A percentile compares a stretch with the other conserved stretches of the same genome.
Conservation (phyloP, 1,140 invertebrate genomes). For the Bombus sylvicola region DNA sequence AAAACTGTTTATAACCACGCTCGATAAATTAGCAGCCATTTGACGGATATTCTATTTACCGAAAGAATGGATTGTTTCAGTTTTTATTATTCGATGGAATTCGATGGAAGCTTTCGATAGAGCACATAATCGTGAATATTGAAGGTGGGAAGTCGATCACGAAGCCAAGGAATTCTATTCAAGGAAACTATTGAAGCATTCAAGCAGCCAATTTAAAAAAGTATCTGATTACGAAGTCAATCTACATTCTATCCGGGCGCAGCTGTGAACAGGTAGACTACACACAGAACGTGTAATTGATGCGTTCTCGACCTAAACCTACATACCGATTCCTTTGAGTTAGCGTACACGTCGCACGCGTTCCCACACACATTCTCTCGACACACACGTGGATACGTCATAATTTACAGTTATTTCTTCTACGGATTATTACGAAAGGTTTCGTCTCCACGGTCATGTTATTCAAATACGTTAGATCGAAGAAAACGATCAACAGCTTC, state of each 20-base stretch:
- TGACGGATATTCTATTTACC: neutral
- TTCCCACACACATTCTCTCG: slow-evolving; percentile 52
- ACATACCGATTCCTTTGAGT: slow-evolving; percentile 61
- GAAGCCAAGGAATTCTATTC: neutral
- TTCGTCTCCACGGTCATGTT: slow-evolving; percentile 16
- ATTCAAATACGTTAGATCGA: slow-evolving; percentile 38
- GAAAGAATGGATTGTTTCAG: no score
- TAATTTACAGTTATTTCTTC: slow-evolving; percentile 71
- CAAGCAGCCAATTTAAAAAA: no score
- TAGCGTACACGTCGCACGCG: slow-evolving; percentile 42
- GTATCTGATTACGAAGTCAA: slow-evolving; percentile 16
- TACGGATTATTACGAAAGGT: slow-evolving; percentile 38
- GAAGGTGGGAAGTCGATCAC: neutral
- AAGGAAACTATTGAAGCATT: neutral
- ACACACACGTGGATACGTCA: slow-evolving; percentile 44
- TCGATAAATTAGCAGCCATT: neutral
- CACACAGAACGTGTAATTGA: slow-evolving; percentile 66
- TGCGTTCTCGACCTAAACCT: slow-evolving; percentile 70
- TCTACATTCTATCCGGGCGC: slow-evolving; percentile 41
- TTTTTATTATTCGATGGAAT: neutral
- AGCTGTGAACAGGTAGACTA: slow-evolving; percentile 49
- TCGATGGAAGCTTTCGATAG: neutral
- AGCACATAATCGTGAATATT: neutral
- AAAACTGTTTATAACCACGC: neutral
- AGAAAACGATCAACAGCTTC: neutral